Evolutionary conservation across 2,888 invertebrate species (phyloP).

Genomic region (Elmis aenea): DNA sequence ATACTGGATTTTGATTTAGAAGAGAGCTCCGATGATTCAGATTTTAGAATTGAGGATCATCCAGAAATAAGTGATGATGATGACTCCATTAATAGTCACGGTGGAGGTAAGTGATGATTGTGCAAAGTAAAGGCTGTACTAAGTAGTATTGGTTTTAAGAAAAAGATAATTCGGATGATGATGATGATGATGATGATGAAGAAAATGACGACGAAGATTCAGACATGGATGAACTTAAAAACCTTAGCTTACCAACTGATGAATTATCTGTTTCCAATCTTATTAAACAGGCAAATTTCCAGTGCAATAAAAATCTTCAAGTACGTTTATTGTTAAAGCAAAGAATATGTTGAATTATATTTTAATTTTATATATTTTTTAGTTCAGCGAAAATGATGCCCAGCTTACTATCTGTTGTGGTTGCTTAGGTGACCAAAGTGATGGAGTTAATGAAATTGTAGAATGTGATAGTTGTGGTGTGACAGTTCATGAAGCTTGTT

Average conservation of each 20-base stretch:
- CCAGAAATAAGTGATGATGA: slow-evolving; percentile 74
- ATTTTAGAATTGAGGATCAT: slow-evolving; percentile 86
- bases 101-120: slow-evolving; percentile 48
- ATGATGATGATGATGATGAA: slow-evolving; percentile 7
- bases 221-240: slow-evolving; percentile 42
- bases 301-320: slow-evolving; percentile 42
- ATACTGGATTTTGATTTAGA: slow-evolving; percentile 79
- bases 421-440: slow-evolving; percentile 88
- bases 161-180: slow-evolving; percentile 1
- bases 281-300: slow-evolving; percentile 49
- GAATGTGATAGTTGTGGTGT: slow-evolving; percentile 97
- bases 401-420: slow-evolving; percentile 94
- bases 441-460: slow-evolving; percentile 92
- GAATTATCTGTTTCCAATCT: slow-evolving; percentile 50
- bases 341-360: no score
- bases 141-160: slow-evolving; percentile 1
- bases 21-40: slow-evolving; percentile 91
- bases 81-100: slow-evolving; percentile 62
- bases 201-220: slow-evolving; percentile 45
- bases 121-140: no score
- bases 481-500: slow-evolving; percentile 95
- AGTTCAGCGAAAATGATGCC: no score
- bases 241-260: slow-evolving; percentile 36
- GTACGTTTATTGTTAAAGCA: no score
- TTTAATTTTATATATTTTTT: background rate